Base-by-base conservation (phyloP, 2,797 vertebrate species). In the Enteromius radiatus region DNA sequence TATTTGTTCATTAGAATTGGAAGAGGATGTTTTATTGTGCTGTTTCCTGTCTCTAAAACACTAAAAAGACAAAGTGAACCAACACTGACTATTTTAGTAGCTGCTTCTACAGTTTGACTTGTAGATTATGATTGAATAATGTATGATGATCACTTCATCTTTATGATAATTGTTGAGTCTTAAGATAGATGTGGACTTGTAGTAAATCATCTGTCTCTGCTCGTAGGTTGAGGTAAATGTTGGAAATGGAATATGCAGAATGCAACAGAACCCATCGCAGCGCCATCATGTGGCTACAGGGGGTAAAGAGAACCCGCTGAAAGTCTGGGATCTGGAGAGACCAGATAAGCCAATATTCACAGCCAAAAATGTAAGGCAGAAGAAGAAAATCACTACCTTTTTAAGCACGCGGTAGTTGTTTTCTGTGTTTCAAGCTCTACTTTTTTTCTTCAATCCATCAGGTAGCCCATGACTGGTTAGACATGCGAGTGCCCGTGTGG, bases 261-360 rank as follows among this genome's bases (percentile, higher is more conserved):
- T 97, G 97, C 92, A 95, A 8, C 95, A 95, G 89, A 94, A 93
- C 43, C 91, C 93, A 0, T 78, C 49, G 0, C 86, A 84, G 12
- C 89, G 38, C n/a, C 87, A 94, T 33, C 12, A 38, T 4, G 91
- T 97, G 4, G 96, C 95, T 3, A 96, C 97, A 0, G 96, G 96
- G 0, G 97, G 97, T 1, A 96, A 96, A 85, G 96, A 97, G 47
- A 97, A 96, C 85, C 91, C 90, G 0, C 91, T 98, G 41, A 97
- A 96, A 90, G 87, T 98, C 14, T 97, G 97, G 97, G 96, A 98
- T 90, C 91, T 98, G 84, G 90, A 96, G 87, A 91, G 83, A 1
- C 95, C 95, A 0, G 93, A 95, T 0, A 87, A 85, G 0, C 93
- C 97, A 0, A 63, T 96, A 15, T 98, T 97, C 67, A 81, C 85